Percentiles rank a stretch among this genome's conserved stretches.
Evolutionary conservation across 2,888 invertebrate genomes (phyloP).

Genomic region (Agrochola litura): DNA sequence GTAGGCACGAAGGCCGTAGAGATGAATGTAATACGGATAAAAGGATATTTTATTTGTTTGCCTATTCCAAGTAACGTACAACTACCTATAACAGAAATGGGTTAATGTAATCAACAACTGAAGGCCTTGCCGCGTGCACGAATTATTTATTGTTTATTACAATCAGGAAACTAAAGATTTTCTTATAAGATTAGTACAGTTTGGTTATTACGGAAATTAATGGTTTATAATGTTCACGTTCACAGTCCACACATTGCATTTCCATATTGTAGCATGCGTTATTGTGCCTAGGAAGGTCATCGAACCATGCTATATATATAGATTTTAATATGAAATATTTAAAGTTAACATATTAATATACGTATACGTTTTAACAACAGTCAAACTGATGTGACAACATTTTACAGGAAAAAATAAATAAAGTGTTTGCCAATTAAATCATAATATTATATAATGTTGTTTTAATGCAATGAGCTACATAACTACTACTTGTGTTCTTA

Average conservation of each 20-base stretch:
- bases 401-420: slow-evolving; percentile 36
- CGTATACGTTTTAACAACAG: slow-evolving; percentile 27
- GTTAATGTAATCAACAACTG: slow-evolving; percentile 47
- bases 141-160: slow-evolving; percentile 38
- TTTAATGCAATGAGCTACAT: slow-evolving; percentile 56
- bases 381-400: slow-evolving; percentile 42
- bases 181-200: slow-evolving; percentile 35
- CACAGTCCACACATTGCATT: slow-evolving; percentile 78
- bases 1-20: slow-evolving; percentile 25
- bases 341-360: slow-evolving; percentile 27
- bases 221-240: slow-evolving; percentile 51
- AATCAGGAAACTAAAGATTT: slow-evolving; percentile 36
- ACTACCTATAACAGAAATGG: slow-evolving; percentile 31
- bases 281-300: slow-evolving; percentile 56
- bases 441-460: slow-evolving; percentile 53
- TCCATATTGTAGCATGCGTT: slow-evolving; percentile 70
- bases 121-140: slow-evolving; percentile 31
- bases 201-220: slow-evolving; percentile 41
- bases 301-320: slow-evolving; percentile 43
- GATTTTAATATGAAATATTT: slow-evolving; percentile 34
- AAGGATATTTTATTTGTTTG: slow-evolving; percentile 56
- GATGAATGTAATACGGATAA: slow-evolving; percentile 49
- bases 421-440: slow-evolving; percentile 14
- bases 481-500: slow-evolving; percentile 54
- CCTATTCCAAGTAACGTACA: slow-evolving; percentile 22